Percentiles rank a stretch among this genome's conserved stretches.
These are phyloP conservation scores for Drosophila greeni DNA, from an alignment of 2,888 invertebrate genomes.

Conservation along the genomic window DNA sequence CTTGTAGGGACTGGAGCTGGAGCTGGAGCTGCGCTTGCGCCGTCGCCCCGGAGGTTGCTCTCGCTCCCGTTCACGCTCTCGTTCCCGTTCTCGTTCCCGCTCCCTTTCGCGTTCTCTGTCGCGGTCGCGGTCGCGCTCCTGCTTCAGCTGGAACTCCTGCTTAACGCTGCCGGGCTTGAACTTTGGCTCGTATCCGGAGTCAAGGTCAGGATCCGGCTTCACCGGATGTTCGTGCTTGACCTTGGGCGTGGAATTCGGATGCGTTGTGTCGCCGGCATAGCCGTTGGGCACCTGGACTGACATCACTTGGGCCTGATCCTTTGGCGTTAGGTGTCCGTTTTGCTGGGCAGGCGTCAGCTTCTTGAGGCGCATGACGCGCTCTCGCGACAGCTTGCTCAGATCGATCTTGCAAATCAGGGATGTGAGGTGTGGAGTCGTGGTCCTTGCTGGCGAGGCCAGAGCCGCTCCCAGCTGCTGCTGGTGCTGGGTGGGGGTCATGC, in stretches of 20 bases:
- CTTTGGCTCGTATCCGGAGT: slow-evolving; percentile 67
- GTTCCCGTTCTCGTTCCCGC: slow-evolving; percentile 31
- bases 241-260: slow-evolving; percentile 21
- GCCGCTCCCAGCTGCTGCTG: slow-evolving; percentile 51
- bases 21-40: slow-evolving; percentile 77
- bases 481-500: slow-evolving; percentile 72
- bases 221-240: slow-evolving; percentile 59
- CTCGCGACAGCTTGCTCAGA: slow-evolving; percentile 71
- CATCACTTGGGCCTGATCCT: slow-evolving; percentile 44
- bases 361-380: slow-evolving; percentile 45
- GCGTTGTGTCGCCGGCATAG: slow-evolving; percentile 33
- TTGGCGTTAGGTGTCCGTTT: slow-evolving; percentile 72
- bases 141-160: slow-evolving; percentile 72
- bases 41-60: slow-evolving; percentile 52
- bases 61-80: slow-evolving; percentile 34
- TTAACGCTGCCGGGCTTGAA: slow-evolving; percentile 68
- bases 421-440: slow-evolving; percentile 61
- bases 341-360: slow-evolving; percentile 44
- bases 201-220: slow-evolving; percentile 71
- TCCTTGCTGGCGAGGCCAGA: slow-evolving; percentile 55
- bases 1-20: slow-evolving; percentile 78
- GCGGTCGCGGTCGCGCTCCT: slow-evolving; percentile 47
- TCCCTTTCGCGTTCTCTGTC: slow-evolving; percentile 63
- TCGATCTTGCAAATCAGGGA: slow-evolving; percentile 77
- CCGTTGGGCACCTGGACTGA: slow-evolving; percentile 47